Conservation (phyloP, 2,113 vertebrate genomes). For the Hippolais icterina region DNA sequence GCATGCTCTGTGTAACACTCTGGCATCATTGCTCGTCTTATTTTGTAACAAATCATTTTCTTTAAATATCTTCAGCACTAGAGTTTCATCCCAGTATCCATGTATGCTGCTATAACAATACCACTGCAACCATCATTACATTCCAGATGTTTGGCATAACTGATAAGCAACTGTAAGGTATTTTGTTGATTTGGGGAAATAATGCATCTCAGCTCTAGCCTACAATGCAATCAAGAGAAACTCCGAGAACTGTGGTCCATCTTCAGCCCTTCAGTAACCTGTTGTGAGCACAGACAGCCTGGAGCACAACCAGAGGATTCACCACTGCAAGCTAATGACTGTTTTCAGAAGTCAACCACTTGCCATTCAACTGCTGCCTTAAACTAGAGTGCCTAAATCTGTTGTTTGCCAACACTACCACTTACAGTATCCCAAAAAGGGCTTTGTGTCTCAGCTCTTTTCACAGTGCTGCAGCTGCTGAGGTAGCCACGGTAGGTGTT, state of each 20-base stretch:
- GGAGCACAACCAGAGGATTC: conserved; percentile 69
- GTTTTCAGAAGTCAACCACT: conserved; percentile 77
- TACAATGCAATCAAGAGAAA: conserved; percentile 64
- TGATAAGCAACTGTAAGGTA: conserved; percentile 57
- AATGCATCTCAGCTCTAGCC: conserved; percentile 74
- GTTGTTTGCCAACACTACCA: conserved; percentile 79
- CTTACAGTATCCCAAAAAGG: conserved; percentile 76
- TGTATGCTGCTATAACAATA: conserved; percentile 76
- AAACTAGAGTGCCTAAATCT: conserved; percentile 85
- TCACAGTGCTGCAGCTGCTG: conserved; percentile 69
- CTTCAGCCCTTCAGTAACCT: conserved; percentile 71
- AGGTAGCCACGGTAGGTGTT: conserved; percentile 71
- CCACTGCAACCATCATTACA: conserved; percentile 74
- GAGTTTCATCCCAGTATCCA: conserved; percentile 72
- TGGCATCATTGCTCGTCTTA: conserved; percentile 62
- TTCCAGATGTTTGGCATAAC: conserved; percentile 73
- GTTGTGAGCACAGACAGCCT: conserved; percentile 74
- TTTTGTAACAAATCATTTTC: conserved; percentile 67
- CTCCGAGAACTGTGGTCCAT: conserved; percentile 65
- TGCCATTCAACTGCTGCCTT: conserved; percentile 84
- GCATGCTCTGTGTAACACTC: conserved; percentile 72
- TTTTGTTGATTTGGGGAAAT: conserved; percentile 72
- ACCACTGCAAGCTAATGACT: conserved; percentile 72
- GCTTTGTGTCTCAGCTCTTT: conserved; percentile 71
- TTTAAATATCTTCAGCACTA: conserved; percentile 69